Evolutionary conservation across 2,888 invertebrate species (phyloP).

Genomic region (Pyrrhosoma nymphula): DNA sequence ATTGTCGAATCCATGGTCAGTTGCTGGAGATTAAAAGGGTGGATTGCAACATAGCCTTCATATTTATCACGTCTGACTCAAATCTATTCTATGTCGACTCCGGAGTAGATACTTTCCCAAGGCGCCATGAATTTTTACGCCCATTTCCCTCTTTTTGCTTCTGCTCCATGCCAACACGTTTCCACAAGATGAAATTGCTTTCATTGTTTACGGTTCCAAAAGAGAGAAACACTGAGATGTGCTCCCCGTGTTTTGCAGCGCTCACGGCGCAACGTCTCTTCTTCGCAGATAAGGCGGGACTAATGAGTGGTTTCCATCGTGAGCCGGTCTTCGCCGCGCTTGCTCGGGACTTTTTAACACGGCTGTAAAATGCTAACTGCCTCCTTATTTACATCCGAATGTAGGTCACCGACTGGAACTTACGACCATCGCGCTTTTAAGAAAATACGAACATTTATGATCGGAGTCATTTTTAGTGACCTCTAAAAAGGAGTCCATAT

Average conservation of each 20-base stretch:
- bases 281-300: not conserved
- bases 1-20: too few species aligned
- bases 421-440: not conserved
- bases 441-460: not conserved
- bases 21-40: too few species aligned
- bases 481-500: not conserved
- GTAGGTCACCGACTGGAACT: not conserved
- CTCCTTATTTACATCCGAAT: not conserved
- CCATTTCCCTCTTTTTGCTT: not conserved
- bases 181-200: not conserved
- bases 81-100: not conserved
- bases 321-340: not conserved
- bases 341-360: not conserved
- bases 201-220: not conserved
- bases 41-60: too few species aligned
- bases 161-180: not conserved
- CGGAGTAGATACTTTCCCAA: not conserved
- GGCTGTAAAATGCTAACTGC: not conserved
- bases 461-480: not conserved
- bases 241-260: not conserved
- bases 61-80: not conserved
- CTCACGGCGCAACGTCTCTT: not conserved
- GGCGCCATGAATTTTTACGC: not conserved
- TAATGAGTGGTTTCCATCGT: not conserved
- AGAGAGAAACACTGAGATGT: not conserved